Conservation (phyloP, 2,797 vertebrate genomes). For the Mus caroli region DNA sequence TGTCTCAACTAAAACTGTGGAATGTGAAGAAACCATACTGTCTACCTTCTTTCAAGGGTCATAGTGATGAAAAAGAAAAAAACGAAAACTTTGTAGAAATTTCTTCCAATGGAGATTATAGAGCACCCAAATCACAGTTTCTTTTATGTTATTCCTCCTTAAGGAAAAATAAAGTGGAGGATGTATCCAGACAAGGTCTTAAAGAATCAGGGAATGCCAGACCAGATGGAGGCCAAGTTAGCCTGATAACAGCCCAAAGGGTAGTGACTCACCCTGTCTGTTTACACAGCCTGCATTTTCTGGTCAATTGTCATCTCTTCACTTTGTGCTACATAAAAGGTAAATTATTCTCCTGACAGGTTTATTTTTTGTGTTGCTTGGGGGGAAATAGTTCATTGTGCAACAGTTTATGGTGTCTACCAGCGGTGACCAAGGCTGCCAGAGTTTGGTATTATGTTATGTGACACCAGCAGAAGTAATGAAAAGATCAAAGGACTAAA, state of each 20-base stretch:
- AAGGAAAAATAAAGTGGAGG: not conserved
- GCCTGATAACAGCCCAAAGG: slow-evolving; percentile 67
- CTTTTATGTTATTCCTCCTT: not conserved
- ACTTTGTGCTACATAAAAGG: slow-evolving; percentile 40
- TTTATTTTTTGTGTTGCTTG: slow-evolving; percentile 72
- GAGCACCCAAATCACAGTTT: slow-evolving; percentile 83
- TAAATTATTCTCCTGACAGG: slow-evolving; percentile 65
- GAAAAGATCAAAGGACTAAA: slow-evolving; percentile 25
- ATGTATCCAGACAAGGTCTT: not conserved
- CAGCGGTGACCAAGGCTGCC: not conserved
- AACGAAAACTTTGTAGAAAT: slow-evolving; percentile 94
- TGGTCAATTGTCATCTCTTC: slow-evolving; percentile 69
- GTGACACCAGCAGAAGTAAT: not conserved
- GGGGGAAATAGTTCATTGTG: not conserved
- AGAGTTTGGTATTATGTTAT: not conserved
- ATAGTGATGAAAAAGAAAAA: slow-evolving; percentile 95
- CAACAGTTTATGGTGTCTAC: slow-evolving; percentile 17
- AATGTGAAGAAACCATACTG: slow-evolving; percentile 98
- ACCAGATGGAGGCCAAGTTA: slow-evolving; percentile 61
- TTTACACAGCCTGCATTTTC: slow-evolving; percentile 72
- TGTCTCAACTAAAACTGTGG: slow-evolving; percentile 98
- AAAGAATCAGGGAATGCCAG: slow-evolving; percentile 19
- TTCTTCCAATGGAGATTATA: slow-evolving; percentile 98
- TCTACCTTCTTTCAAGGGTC: slow-evolving; percentile 98
- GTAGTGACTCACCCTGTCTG: slow-evolving; percentile 68